Percentiles rank a stretch among this genome's conserved stretches.
Evolutionary conservation across 1,140 invertebrate species (phyloP).

Genomic region (Hylyphantes graminicola): DNA sequence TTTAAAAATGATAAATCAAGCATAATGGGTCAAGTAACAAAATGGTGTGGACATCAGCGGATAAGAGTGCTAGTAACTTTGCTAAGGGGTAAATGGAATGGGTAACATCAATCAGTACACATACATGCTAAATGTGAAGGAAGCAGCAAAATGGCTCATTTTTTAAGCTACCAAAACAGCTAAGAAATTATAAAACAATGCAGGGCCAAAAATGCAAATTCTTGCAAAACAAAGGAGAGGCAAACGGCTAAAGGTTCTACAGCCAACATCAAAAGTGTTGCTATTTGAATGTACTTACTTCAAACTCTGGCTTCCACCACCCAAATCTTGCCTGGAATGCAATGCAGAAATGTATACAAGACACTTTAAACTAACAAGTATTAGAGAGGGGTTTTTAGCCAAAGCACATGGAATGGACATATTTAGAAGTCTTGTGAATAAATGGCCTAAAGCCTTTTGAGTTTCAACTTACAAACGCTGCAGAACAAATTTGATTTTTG

Average conservation of each 20-base stretch:
- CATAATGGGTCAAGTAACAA: too few species aligned
- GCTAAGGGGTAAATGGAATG: not conserved
- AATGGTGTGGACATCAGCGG: not conserved
- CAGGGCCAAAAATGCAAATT: conserved; percentile 27
- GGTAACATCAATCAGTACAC: conserved; percentile 35
- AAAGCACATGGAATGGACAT: too few species aligned
- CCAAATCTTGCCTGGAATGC: conserved; percentile 59
- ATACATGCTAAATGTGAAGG: conserved; percentile 49
- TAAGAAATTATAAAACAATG: conserved; percentile 16
- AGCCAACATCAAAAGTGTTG: conserved; percentile 45
- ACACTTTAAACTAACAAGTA: not conserved
- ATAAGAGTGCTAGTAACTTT: not conserved
- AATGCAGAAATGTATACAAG: conserved; percentile 55
- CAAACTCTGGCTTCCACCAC: conserved; percentile 59
- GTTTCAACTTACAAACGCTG: too few species aligned
- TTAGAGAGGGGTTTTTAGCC: too few species aligned
- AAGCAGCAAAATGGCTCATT: conserved; percentile 29
- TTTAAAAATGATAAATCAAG: too few species aligned
- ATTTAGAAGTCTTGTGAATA: too few species aligned
- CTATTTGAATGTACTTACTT: conserved; percentile 51
- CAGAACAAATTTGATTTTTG: too few species aligned
- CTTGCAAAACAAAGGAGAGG: conserved; percentile 10
- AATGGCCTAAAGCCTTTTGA: too few species aligned
- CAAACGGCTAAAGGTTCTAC: conserved; percentile 28
- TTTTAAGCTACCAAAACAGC: conserved; percentile 28